A percentile compares a stretch with the other conserved stretches of the same genome.
Conservation (phyloP, 2,797 vertebrate genomes). For the Podarcis lilfordi region DNA sequence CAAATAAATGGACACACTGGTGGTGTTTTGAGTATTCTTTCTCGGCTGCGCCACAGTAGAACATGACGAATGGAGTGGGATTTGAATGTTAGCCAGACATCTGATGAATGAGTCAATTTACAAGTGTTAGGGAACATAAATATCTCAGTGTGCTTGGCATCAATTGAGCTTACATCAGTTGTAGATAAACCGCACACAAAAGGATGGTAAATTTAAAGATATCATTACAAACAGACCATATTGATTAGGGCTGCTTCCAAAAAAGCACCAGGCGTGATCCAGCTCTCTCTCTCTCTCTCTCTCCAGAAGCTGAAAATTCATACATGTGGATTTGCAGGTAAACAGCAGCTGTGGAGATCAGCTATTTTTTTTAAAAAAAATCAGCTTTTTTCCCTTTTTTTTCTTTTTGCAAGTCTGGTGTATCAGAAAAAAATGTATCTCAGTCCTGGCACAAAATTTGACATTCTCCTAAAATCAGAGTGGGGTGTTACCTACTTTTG, state of each 20-base stretch:
- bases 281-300: background rate
- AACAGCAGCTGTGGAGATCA: background rate
- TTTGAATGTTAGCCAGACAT: slow-evolving; percentile 30
- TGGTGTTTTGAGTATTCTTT: slow-evolving; percentile 12
- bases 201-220: background rate
- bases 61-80: slow-evolving; percentile 9
- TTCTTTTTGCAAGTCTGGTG: too few relatives aligned
- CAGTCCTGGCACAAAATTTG: too few relatives aligned
- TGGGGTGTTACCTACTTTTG: too few relatives aligned
- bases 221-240: background rate
- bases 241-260: background rate
- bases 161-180: slow-evolving; percentile 7
- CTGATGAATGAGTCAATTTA: slow-evolving; percentile 37
- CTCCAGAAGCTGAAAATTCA: background rate
- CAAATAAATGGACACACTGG: slow-evolving; percentile 15
- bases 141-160: slow-evolving; percentile 13
- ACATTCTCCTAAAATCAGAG: too few relatives aligned
- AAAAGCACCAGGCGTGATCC: background rate
- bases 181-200: slow-evolving; percentile 1
- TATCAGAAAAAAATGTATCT: too few relatives aligned
- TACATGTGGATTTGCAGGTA: background rate
- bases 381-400: too few relatives aligned
- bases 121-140: slow-evolving; percentile 20
- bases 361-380: background rate
- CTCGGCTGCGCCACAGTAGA: slow-evolving; percentile 5